Evolutionary conservation across 2,113 vertebrate species (phyloP).

Genomic region (Xyrauchen texanus): DNA sequence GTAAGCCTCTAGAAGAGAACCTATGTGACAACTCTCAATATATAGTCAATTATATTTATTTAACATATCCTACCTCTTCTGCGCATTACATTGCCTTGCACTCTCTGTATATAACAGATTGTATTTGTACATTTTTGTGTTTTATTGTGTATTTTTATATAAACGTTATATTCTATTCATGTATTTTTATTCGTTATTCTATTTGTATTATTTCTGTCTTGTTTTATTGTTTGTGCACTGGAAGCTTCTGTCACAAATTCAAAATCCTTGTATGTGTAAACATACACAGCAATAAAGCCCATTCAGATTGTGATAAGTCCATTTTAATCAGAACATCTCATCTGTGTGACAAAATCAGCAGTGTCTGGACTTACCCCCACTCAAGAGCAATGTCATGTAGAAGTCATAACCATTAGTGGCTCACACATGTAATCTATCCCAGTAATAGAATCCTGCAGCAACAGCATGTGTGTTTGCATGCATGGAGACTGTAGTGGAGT

Average conservation of each 20-base stretch:
- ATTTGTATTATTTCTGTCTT: too few species aligned
- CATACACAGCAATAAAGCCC: too few species aligned
- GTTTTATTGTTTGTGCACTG: too few species aligned
- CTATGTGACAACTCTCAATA: not conserved
- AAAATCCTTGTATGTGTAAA: too few species aligned
- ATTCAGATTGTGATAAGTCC: not conserved
- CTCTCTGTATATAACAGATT: too few species aligned
- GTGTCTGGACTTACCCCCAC: not conserved
- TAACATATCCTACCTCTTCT: too few species aligned
- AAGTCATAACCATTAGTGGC: slow-evolving; percentile 13
- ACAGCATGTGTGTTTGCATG: not conserved
- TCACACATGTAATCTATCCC: not conserved
- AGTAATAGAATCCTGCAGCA: not conserved
- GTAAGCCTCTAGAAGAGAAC: not conserved
- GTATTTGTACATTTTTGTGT: too few species aligned
- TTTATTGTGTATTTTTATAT: too few species aligned
- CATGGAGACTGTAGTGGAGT: not conserved
- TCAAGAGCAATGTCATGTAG: slow-evolving; percentile 10
- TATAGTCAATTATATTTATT: not conserved
- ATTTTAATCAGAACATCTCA: not conserved
- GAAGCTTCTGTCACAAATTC: too few species aligned
- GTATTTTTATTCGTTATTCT: too few species aligned
- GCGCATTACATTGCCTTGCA: too few species aligned
- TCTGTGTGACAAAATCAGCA: not conserved
- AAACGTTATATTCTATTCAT: too few species aligned